These are phyloP conservation scores for Bradypodion pumilum DNA, from an alignment of 2,797 vertebrate species.

Conservation along the genomic window DNA sequence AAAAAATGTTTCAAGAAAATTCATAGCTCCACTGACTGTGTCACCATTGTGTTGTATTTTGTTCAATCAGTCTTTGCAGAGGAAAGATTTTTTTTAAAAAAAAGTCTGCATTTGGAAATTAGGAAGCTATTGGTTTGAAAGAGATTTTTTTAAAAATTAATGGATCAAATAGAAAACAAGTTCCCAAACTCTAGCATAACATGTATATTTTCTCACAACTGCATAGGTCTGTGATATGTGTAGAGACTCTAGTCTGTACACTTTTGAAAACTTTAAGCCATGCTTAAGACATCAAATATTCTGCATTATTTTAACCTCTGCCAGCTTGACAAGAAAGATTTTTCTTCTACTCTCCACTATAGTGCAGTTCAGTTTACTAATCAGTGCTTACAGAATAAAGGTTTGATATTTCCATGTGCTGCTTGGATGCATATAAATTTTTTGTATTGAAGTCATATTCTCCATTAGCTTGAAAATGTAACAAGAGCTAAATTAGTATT, in stretches of 20 bases:
- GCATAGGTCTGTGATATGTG: neutral
- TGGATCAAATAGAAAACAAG: neutral
- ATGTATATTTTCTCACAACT: neutral
- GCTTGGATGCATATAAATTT: slow-evolving; percentile 16
- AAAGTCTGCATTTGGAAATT: neutral
- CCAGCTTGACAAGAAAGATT: neutral
- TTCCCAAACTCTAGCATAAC: neutral
- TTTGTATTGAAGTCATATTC: neutral
- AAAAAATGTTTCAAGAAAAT: neutral
- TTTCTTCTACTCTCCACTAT: neutral
- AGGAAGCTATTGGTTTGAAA: neutral
- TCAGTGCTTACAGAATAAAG: slow-evolving; percentile 1
- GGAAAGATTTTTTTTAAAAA: slow-evolving; percentile 1
- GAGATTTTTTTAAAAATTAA: neutral
- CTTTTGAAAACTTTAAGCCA: neutral
- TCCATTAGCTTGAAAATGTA: neutral
- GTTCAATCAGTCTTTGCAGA: neutral
- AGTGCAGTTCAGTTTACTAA: slow-evolving; percentile 19
- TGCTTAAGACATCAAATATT: neutral
- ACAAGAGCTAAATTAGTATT: neutral
- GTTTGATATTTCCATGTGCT: slow-evolving; percentile 7
- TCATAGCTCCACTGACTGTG: neutral
- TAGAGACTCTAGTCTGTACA: neutral
- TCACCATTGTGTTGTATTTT: neutral
- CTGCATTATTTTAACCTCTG: neutral